These are phyloP conservation scores for Bovichtus diacanthus DNA, from an alignment of 2,797 vertebrate species.

Conservation along the genomic window DNA sequence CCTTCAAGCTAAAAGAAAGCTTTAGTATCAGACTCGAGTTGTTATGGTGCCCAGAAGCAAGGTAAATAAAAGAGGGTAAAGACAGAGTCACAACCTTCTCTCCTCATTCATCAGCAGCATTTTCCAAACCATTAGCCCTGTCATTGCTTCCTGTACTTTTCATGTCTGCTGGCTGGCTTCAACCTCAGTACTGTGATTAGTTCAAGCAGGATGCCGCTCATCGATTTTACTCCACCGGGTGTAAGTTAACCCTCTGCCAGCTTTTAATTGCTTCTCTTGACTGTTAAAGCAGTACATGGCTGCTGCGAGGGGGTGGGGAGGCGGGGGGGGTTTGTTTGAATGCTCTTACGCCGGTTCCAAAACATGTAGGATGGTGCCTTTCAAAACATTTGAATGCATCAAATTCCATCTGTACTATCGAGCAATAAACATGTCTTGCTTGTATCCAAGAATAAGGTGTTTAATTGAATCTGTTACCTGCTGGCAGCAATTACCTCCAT, in stretches of 20 bases:
- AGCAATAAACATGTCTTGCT: conserved; percentile 42
- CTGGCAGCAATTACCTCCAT: conserved; percentile 68
- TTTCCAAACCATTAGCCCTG: conserved; percentile 83
- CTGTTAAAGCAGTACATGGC: conserved; percentile 60
- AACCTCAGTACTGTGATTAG: conserved; percentile 75
- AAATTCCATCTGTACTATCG: conserved; percentile 31
- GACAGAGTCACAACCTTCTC: conserved; percentile 58
- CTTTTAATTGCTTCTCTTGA: conserved; percentile 80
- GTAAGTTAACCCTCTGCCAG: conserved; percentile 80
- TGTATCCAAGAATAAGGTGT: conserved; percentile 56
- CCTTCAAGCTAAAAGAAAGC: conserved; percentile 16
- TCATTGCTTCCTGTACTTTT: conserved; percentile 81
- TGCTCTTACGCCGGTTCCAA: conserved; percentile 8
- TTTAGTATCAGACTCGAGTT: conserved; percentile 20
- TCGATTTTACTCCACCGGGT: conserved; percentile 78
- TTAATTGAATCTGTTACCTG: conserved; percentile 79
- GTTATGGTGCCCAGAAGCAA: conserved; percentile 31
- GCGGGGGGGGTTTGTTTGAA: conserved; percentile 14
- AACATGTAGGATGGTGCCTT: conserved; percentile 27
- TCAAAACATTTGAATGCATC: conserved; percentile 28
- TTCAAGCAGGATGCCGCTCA: conserved; percentile 76
- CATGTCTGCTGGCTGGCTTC: conserved; percentile 74
- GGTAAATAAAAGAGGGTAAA: conserved; percentile 65
- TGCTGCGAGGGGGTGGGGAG: conserved; percentile 8
- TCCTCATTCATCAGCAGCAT: conserved; percentile 76